phyloP scores from a whole-genome alignment of 2,113 vertebrate genomes.

The Romanogobio albipinnatus region DNA sequence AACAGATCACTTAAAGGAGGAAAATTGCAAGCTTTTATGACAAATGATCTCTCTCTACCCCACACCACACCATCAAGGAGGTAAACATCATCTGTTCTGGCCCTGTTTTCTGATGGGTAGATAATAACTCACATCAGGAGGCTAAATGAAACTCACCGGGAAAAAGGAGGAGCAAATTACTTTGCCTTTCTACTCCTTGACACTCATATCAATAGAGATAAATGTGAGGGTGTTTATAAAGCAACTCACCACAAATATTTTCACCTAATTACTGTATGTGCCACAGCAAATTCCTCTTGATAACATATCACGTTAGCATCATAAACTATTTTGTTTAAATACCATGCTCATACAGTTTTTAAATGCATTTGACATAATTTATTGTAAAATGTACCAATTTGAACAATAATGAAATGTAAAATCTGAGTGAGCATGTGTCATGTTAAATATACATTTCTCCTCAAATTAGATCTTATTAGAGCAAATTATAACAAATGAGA shows the following conservation, averaged over 20 bases:
- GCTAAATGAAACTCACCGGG: constrained; percentile 75
- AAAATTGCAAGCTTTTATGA: constrained; percentile 39
- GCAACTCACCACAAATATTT: constrained; percentile 60
- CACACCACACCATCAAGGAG: constrained; percentile 58
- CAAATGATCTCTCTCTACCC: constrained; percentile 42
- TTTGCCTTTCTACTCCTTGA: constrained; percentile 67
- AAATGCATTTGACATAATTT: background rate
- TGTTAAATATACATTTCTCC: too few species aligned
- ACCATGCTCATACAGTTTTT: background rate
- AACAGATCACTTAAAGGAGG: constrained; percentile 21
- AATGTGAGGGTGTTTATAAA: constrained; percentile 68
- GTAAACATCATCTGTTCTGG: constrained; percentile 79
- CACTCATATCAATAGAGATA: constrained; percentile 75
- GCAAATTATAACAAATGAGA: too few species aligned
- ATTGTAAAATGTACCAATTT: background rate
- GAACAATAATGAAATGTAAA: too few species aligned
- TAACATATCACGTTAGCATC: background rate
- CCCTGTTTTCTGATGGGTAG: constrained; percentile 68
- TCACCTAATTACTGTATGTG: constrained; percentile 30
- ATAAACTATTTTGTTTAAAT: background rate
- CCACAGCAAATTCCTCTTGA: constrained; percentile 23
- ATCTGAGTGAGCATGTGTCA: too few species aligned
- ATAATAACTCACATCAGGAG: constrained; percentile 73
- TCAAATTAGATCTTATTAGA: too few species aligned
- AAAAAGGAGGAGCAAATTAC: constrained; percentile 73